Evolutionary conservation across 1,140 invertebrate species (phyloP).

Genomic region (Drosophila arizonae): DNA sequence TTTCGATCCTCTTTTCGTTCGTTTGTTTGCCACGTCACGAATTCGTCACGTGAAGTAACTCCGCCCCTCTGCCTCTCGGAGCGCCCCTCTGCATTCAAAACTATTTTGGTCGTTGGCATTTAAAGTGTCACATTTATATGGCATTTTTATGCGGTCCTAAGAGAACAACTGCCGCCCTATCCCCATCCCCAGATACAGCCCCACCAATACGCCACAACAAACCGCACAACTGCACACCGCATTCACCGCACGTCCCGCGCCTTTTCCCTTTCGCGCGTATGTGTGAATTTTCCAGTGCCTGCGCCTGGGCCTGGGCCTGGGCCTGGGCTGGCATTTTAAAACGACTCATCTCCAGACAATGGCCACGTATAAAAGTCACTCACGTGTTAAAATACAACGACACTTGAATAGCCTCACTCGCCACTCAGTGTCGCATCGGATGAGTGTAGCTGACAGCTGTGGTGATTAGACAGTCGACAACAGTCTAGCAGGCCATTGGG

Average conservation of each 20-base stretch:
- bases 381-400: conserved; percentile 68
- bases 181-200: neutral
- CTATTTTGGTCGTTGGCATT: conserved; percentile 80
- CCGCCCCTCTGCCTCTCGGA: neutral
- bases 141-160: conserved; percentile 70
- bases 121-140: conserved; percentile 80
- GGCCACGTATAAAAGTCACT: conserved; percentile 65
- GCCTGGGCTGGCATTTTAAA: conserved; percentile 59
- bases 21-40: conserved; percentile 61
- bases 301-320: conserved; percentile 51
- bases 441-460: conserved; percentile 23
- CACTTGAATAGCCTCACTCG: conserved; percentile 50
- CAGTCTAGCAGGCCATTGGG: conserved; percentile 2
- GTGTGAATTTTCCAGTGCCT: conserved; percentile 61
- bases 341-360: conserved; percentile 39
- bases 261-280: conserved; percentile 37
- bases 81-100: conserved; percentile 41
- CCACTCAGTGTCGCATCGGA: conserved; percentile 32
- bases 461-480: conserved; percentile 35
- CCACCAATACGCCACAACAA: neutral
- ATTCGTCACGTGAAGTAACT: conserved; percentile 73
- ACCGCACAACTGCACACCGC: conserved; percentile 7
- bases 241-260: neutral
- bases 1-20: conserved; percentile 11
- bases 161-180: conserved; percentile 18